Conservation (phyloP, 37 sponge, comb jelly and placozoan genomes). For the Petrosia ficiformis region DNA sequence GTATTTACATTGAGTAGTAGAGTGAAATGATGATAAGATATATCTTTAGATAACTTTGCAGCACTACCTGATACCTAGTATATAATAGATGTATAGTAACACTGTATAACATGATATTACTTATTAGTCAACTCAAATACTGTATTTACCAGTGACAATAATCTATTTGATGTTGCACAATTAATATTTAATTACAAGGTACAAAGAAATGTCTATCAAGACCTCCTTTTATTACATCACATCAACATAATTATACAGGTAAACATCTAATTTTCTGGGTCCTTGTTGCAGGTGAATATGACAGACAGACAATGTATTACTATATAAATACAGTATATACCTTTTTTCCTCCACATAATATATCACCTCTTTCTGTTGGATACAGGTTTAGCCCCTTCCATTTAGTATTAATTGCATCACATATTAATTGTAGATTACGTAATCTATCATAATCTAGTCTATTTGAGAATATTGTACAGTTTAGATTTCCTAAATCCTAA, state of each 20-base stretch:
- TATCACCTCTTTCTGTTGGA: slow-evolving; percentile 63
- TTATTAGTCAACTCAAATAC: too few relatives aligned
- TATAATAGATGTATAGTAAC: not conserved
- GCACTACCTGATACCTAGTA: slow-evolving; percentile 85
- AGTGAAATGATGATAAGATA: slow-evolving; percentile 84
- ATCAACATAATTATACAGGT: too few relatives aligned
- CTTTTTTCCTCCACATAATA: slow-evolving; percentile 50
- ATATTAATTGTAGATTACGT: slow-evolving; percentile 55
- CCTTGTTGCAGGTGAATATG: not conserved
- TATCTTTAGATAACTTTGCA: slow-evolving; percentile 43
- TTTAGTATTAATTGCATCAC: slow-evolving; percentile 31
- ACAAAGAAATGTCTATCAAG: too few relatives aligned
- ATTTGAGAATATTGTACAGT: slow-evolving; percentile 65
- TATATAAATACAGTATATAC: too few relatives aligned
- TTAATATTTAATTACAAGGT: too few relatives aligned
- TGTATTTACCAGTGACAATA: too few relatives aligned
- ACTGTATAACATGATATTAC: not conserved
- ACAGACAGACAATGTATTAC: too few relatives aligned
- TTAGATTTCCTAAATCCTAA: slow-evolving; percentile 80
- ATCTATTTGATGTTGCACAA: too few relatives aligned
- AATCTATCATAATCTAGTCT: slow-evolving; percentile 51
- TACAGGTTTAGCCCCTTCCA: slow-evolving; percentile 48
- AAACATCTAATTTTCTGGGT: too few relatives aligned
- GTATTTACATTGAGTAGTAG: slow-evolving; percentile 58
- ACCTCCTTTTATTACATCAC: too few relatives aligned